These are phyloP conservation scores for Cliona cf. orientalis DNA, from an alignment of 37 sponge, comb jelly and placozoan species.

Conservation along the genomic window DNA sequence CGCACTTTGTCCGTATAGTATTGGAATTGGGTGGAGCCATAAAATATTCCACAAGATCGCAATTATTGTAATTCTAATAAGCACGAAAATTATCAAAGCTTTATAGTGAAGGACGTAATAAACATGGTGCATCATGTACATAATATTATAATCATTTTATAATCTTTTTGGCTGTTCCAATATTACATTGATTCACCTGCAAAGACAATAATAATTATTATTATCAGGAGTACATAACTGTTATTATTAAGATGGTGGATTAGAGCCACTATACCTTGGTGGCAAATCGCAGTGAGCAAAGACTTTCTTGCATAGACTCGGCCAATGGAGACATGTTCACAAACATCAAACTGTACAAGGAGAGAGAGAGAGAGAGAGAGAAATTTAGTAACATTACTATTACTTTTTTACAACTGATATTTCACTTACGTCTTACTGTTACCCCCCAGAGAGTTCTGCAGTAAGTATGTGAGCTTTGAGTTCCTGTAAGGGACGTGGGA, in stretches of 20 bases:
- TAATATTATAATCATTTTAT: slow-evolving; percentile 1
- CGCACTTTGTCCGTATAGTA: no score
- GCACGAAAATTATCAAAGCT: no score
- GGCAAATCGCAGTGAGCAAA: slow-evolving; percentile 65
- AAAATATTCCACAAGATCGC: no score
- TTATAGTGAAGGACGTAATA: no score
- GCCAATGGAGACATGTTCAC: slow-evolving; percentile 58
- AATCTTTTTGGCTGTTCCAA: slow-evolving; percentile 55
- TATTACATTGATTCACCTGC: slow-evolving; percentile 59
- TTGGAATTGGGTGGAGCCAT: no score
- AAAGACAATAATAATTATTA: neutral
- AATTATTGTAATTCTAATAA: no score
- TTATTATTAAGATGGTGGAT: neutral
- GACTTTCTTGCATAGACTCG: slow-evolving; percentile 35
- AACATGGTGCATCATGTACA: no score
- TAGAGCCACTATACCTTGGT: slow-evolving; percentile 23
- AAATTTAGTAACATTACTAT: no score
- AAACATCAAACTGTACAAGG: slow-evolving; percentile 61
- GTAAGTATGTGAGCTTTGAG: slow-evolving; percentile 92
- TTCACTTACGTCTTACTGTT: slow-evolving; percentile 90
- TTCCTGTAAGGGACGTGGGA: slow-evolving; percentile 95
- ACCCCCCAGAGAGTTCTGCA: slow-evolving; percentile 91
- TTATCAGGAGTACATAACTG: no score
- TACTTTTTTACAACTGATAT: no score
- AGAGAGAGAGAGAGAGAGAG: neutral